phyloP scores from a whole-genome alignment of 2,888 invertebrate species.

The Patella depressa region DNA sequence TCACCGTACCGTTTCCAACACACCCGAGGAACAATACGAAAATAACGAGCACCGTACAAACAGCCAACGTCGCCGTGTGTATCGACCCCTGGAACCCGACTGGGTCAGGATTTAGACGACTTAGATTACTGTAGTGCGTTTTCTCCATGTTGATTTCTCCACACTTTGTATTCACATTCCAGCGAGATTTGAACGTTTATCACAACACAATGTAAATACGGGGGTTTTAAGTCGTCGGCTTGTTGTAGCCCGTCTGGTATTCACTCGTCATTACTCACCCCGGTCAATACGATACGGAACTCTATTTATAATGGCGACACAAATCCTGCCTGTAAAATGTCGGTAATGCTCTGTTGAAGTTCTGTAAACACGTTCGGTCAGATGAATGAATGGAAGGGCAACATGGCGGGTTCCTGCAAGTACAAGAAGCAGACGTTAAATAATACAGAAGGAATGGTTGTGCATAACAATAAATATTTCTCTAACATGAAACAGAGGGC shows the following conservation, averaged over 20 bases:
- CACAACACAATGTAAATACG: not conserved
- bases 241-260: too few species aligned
- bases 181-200: not conserved
- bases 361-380: too few species aligned
- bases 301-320: too few species aligned
- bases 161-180: constrained; percentile 10
- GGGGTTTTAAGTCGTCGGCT: not conserved
- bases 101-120: constrained; percentile 10
- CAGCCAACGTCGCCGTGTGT: constrained; percentile 60
- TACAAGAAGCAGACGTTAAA: constrained; percentile 7
- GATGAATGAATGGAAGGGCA: too few species aligned
- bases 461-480: constrained; percentile 9
- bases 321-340: too few species aligned
- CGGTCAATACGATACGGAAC: not conserved
- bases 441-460: not conserved
- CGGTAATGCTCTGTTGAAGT: too few species aligned
- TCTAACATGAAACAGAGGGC: not conserved
- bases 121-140: constrained; percentile 8
- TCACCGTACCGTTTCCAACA: constrained; percentile 58
- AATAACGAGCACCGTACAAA: constrained; percentile 58
- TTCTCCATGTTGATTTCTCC: not conserved
- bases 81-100: constrained; percentile 47
- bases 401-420: constrained; percentile 1
- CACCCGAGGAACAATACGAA: constrained; percentile 58
- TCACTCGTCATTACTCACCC: not conserved